phyloP scores from a whole-genome alignment of 2,797 vertebrate genomes.

The Sparidentex hasta region DNA sequence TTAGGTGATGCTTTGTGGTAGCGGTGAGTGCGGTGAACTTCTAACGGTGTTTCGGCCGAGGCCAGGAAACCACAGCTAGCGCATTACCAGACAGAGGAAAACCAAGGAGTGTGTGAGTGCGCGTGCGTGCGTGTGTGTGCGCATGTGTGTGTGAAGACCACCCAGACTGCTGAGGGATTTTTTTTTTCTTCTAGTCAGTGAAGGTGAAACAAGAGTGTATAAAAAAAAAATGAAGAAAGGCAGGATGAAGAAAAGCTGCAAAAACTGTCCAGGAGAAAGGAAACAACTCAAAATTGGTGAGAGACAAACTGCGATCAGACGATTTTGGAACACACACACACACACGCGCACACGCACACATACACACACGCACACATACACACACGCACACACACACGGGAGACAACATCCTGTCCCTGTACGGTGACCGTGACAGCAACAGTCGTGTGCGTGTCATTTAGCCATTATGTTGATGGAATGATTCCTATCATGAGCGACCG shows the following conservation, averaged over 20 bases:
- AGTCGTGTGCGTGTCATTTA: slow-evolving; percentile 80
- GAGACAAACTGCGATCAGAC: slow-evolving; percentile 7
- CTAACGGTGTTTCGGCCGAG: slow-evolving; percentile 82
- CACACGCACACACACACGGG: slow-evolving; percentile 11
- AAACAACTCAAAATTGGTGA: slow-evolving; percentile 28
- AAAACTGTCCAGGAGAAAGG: slow-evolving; percentile 24
- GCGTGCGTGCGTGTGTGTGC: slow-evolving; percentile 23
- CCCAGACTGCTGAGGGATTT: slow-evolving; percentile 79
- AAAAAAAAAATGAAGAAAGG: slow-evolving; percentile 60
- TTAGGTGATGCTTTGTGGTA: slow-evolving; percentile 85
- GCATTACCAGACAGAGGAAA: slow-evolving; percentile 84
- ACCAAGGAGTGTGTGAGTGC: slow-evolving; percentile 68
- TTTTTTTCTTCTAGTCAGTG: slow-evolving; percentile 61
- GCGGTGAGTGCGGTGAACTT: slow-evolving; percentile 75
- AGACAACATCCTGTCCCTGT: slow-evolving; percentile 73
- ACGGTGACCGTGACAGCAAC: slow-evolving; percentile 66
- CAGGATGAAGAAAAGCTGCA: slow-evolving; percentile 35
- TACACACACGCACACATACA: neutral
- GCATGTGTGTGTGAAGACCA: slow-evolving; percentile 78
- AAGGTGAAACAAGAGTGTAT: slow-evolving; percentile 67
- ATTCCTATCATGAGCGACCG: slow-evolving; percentile 83
- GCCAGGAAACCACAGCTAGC: slow-evolving; percentile 83
- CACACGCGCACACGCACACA: neutral
- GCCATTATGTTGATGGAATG: slow-evolving; percentile 83
- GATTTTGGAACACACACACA: neutral